phyloP scores from a whole-genome alignment of 2,888 invertebrate genomes.

The Clunio marinus region DNA sequence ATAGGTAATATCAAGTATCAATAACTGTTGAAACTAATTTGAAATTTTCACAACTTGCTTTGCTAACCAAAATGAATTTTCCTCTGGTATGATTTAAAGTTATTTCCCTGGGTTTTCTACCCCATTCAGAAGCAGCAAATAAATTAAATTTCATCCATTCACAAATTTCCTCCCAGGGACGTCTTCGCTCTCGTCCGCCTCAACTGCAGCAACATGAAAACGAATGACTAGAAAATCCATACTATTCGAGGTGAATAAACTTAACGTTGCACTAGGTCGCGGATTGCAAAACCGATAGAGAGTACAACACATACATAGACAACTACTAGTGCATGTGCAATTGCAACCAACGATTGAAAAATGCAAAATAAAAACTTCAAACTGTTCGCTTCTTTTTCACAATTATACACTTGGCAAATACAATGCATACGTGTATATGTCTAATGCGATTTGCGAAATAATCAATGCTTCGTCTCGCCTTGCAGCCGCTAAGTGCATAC shows the following conservation, averaged over 20 bases:
- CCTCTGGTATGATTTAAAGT: no score
- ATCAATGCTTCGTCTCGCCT: conserved; percentile 25
- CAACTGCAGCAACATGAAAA: background rate
- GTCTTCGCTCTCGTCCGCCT: background rate
- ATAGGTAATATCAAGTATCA: no score
- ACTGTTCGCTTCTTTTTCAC: background rate
- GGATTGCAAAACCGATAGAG: conserved; percentile 37
- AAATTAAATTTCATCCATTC: conserved; percentile 9
- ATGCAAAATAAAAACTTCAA: background rate
- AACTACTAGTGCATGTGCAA: conserved; percentile 35
- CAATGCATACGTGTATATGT: background rate
- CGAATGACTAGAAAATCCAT: background rate
- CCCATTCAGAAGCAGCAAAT: background rate
- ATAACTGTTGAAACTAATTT: background rate
- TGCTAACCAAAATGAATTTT: background rate
- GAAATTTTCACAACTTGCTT: background rate
- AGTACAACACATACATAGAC: conserved; percentile 23
- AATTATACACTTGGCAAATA: conserved; percentile 10
- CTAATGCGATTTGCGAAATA: conserved; percentile 25
- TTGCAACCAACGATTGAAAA: conserved; percentile 22
- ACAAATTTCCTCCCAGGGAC: background rate
- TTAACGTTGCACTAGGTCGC: conserved; percentile 38
- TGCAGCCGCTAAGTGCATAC: background rate
- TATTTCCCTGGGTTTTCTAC: conserved; percentile 13
- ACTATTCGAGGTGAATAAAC: conserved; percentile 33